Percentiles rank a stretch among this genome's conserved stretches.
phyloP scores from a whole-genome alignment of 2,113 vertebrate genomes.

The Elephas maximus region DNA sequence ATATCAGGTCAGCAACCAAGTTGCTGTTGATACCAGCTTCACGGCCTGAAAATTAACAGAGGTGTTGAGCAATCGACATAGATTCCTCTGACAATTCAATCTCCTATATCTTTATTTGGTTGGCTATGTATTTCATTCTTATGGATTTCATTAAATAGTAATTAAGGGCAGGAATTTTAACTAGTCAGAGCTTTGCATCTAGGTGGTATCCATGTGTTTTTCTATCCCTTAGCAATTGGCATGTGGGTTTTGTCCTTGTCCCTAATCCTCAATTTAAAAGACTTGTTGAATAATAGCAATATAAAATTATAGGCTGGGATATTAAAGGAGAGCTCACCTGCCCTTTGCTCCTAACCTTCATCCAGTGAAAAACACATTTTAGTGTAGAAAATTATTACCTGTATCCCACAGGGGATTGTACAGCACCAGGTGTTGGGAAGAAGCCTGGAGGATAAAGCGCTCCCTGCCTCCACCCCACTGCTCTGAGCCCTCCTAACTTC shows the following conservation, averaged over 20 bases:
- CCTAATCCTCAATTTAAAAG: background rate
- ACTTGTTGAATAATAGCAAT: background rate
- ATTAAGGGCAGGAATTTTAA: background rate
- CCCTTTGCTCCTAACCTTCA: background rate
- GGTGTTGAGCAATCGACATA: background rate
- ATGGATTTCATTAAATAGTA: background rate
- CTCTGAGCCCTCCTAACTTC: background rate
- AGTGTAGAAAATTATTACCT: background rate
- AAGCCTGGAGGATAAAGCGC: background rate
- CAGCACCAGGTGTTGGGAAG: background rate
- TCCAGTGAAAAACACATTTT: background rate
- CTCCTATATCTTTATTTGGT: background rate
- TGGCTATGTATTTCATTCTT: background rate
- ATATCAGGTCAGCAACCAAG: background rate
- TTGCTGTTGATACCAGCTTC: background rate
- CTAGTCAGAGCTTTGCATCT: background rate
- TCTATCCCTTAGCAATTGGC: background rate
- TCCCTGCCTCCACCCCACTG: too few species aligned
- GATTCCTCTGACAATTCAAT: constrained; percentile 26
- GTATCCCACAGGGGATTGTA: background rate
- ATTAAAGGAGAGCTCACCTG: background rate
- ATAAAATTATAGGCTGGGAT: background rate
- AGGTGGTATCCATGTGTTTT: background rate
- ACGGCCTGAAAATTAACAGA: background rate
- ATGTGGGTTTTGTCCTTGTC: background rate